Percentiles rank a stretch among this genome's conserved stretches.
Conservation (phyloP, 2,797 vertebrate species). For the Rhabdomys pumilio region DNA sequence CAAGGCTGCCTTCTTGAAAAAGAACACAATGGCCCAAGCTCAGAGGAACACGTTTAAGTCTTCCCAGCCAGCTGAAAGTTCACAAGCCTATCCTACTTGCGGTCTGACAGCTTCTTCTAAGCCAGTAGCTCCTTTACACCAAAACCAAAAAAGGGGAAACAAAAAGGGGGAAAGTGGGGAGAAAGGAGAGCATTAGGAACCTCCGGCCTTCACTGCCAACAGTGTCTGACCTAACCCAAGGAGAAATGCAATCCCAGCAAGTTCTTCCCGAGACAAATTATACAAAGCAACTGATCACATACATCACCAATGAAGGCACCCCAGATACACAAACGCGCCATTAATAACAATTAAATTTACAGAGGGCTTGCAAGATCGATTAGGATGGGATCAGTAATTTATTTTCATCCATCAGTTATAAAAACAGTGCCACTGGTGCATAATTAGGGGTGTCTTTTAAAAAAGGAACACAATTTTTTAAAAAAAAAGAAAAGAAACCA, state of each 20-base stretch:
- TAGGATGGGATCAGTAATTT: conserved; percentile 62
- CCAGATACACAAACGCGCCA: not conserved
- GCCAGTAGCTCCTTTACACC: conserved; percentile 47
- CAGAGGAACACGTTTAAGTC: conserved; percentile 8
- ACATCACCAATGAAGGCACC: not conserved
- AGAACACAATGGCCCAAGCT: conserved; percentile 47
- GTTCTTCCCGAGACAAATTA: conserved; percentile 64
- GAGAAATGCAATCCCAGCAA: not conserved
- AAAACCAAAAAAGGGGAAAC: not conserved
- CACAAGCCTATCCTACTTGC: conserved; percentile 28
- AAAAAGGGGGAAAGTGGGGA: not conserved
- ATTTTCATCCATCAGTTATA: conserved; percentile 71
- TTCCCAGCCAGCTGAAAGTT: not conserved
- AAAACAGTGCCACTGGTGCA: conserved; percentile 67
- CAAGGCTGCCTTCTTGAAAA: conserved; percentile 55
- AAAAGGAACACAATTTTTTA: conserved; percentile 19
- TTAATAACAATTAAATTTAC: conserved; percentile 68
- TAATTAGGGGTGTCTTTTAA: conserved; percentile 61
- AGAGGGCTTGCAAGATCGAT: conserved; percentile 73
- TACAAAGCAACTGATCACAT: not conserved
- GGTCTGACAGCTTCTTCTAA: conserved; percentile 33
- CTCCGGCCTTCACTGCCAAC: conserved; percentile 12
- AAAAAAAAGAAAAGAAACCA: not conserved
- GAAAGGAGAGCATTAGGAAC: conserved; percentile 1
- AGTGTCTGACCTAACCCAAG: not conserved